Evolutionary conservation across 2,888 invertebrate species (phyloP).

Genomic region (Orthosia cruda): DNA sequence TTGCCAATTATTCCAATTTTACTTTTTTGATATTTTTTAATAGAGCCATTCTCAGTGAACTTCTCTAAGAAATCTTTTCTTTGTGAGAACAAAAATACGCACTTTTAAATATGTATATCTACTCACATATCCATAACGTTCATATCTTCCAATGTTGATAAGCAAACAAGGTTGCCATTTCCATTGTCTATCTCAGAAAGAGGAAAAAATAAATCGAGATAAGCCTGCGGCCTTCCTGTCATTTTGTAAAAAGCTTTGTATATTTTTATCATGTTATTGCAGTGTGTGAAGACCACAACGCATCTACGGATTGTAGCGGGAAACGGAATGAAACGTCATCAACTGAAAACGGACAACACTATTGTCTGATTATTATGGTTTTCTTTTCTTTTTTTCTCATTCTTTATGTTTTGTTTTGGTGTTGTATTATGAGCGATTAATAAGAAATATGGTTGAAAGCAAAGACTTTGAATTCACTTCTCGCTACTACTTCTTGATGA

Average conservation of each 20-base stretch:
- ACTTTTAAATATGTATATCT: slow-evolving; percentile 1
- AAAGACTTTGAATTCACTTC: too few species aligned
- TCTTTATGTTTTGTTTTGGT: neutral
- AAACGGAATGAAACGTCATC: slow-evolving; percentile 56
- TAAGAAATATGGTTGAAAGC: neutral
- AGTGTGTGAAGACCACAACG: slow-evolving; percentile 41
- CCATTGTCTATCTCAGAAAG: too few species aligned
- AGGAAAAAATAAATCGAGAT: too few species aligned
- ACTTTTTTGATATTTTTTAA: neutral
- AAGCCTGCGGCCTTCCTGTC: too few species aligned
- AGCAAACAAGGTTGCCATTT: slow-evolving; percentile 48
- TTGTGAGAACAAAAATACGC: neutral
- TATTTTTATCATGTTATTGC: slow-evolving; percentile 48
- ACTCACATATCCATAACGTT: slow-evolving; percentile 40
- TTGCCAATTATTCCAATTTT: too few species aligned
- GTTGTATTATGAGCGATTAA: too few species aligned
- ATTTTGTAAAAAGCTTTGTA: neutral
- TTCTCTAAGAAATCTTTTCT: neutral
- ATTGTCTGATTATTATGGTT: slow-evolving; percentile 48
- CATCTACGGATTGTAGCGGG: slow-evolving; percentile 36
- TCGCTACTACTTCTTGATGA: too few species aligned
- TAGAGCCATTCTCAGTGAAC: neutral
- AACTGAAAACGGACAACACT: slow-evolving; percentile 44
- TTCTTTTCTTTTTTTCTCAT: slow-evolving; percentile 9
- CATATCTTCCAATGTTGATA: slow-evolving; percentile 59